These are phyloP conservation scores for Coremacera marginata DNA, from an alignment of 2,888 invertebrate genomes.

Conservation along the genomic window DNA sequence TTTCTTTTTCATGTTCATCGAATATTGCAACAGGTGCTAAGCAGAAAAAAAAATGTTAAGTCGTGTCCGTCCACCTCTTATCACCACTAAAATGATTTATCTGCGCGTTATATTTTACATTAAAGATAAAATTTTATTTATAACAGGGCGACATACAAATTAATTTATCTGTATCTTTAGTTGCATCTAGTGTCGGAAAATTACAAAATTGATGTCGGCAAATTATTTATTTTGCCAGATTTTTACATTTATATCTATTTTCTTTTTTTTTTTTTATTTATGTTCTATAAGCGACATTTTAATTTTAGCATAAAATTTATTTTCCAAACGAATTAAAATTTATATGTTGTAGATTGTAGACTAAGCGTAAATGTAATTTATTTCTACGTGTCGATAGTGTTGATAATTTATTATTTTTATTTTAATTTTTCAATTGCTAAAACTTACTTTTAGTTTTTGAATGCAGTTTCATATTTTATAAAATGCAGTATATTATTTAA, in stretches of 20 bases:
- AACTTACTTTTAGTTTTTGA: neutral
- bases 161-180: conserved; percentile 35
- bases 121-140: conserved; percentile 38
- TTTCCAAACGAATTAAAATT: neutral
- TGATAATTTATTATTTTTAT: neutral
- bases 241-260: conserved; percentile 10
- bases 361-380: neutral
- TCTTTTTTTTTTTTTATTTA: neutral
- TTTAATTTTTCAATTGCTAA: neutral
- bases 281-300: conserved; percentile 8
- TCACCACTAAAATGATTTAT: neutral
- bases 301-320: conserved; percentile 11
- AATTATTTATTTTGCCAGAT: conserved; percentile 30
- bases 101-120: conserved; percentile 26
- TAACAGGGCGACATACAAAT: conserved; percentile 35
- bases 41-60: neutral
- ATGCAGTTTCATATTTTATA: too few species aligned
- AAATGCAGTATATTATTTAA: too few species aligned
- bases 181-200: conserved; percentile 24
- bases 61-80: neutral
- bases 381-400: neutral
- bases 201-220: conserved; percentile 38
- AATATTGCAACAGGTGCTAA: conserved; percentile 38
- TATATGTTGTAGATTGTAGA: neutral
- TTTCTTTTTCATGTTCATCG: conserved; percentile 8